Evolutionary conservation across 1,140 invertebrate species (phyloP), one percentile per base, ranked within the genome.

Genomic region (Macrotrachela quadricornifera): DNA sequence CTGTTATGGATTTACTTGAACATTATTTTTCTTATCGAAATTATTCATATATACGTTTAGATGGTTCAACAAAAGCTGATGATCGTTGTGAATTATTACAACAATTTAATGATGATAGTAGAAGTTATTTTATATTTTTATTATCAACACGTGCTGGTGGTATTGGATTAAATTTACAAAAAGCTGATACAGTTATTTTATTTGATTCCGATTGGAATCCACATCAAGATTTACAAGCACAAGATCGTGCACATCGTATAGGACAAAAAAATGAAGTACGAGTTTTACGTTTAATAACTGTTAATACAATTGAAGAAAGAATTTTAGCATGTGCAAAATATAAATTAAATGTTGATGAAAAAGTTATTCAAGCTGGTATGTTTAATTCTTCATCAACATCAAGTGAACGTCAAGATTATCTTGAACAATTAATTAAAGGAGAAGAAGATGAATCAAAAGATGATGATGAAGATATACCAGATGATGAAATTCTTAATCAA

Each of bases 191-290:
- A 17, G 92, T 99, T 46, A 79, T 99, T 57, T 95, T 97, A 56
- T 97, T 95, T 68, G 92, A 99, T 71, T 95, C 88, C 1, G 92
- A 97, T 72, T 97, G 92, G 92, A 97, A 97, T 76, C 91, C 92
- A 43, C 91, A 97, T 73, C 88, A 95, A 76, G 87, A 95, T 77
- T 74, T 94, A 49, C 90, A 95, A 78, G 92, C 92, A 10, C 91
- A 96, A 74, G 92, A 97, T 76, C 78, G 92, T 68, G 92, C 92
- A 10, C 92, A 97, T 78, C 81, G 92, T 73, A 97, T 97, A 58
- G 92, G 92, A 1, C 92, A 99, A 70, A 82, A 87, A 54, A 94
- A 94, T 67, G 90, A 95, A 72, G 92, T 99, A 30, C 76, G 91
- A 15, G 92, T 97, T 0, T 72, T 97, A 10, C 76, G 92, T 42